Base-by-base conservation (phyloP, 2,797 vertebrate species). In the Gorsachius magnificus region DNA sequence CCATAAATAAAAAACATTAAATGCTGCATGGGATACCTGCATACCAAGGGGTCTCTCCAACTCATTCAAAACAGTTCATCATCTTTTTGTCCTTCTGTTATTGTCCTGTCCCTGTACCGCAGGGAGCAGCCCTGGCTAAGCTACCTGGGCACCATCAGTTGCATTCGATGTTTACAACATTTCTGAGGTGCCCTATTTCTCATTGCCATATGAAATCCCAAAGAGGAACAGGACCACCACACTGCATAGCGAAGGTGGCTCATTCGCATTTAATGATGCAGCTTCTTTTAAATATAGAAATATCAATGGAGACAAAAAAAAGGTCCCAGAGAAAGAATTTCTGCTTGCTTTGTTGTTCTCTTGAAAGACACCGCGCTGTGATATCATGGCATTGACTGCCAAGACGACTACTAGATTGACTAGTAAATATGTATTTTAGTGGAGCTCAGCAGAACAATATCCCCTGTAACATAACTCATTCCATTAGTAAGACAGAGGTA, bases 401-500 rank as follows among this genome's bases (percentile, higher is more conserved):
- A 83, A 94, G 90, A 92, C 0, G 2, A 92, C 95, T 77, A 48
- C 91, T 72, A 87, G 89, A 87, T 95, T 94, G 96, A 96, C 94
- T 96, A 92, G 95, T 96, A 97, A 97, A 97, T 97, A 97, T 76
- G 58, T 81, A 96, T 91, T 94, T 93, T 93, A 94, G 85, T 68
- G 76, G 90, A 80, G 87, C 78, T 95, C 95, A 96, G 94, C 92
- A 95, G 89, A 87, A 66, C 80, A 79, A 79, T 91, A 72, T 82
- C 86, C 77, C 85, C 79, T 89, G 85, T 71, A 96, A 94, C 77
- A 19, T 97, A 97, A 97, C 93, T 97, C 96, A 96, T 97, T 96
- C 96, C 96, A 97, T 97, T 96, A 96, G 93, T 80, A 93, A 94
- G 90, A 87, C 95, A 95, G 93, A 94, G 89, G 88, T 96, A 93